These are phyloP conservation scores for Balanococcus diminutus DNA, from an alignment of 2,888 invertebrate species.

Conservation along the genomic window DNA sequence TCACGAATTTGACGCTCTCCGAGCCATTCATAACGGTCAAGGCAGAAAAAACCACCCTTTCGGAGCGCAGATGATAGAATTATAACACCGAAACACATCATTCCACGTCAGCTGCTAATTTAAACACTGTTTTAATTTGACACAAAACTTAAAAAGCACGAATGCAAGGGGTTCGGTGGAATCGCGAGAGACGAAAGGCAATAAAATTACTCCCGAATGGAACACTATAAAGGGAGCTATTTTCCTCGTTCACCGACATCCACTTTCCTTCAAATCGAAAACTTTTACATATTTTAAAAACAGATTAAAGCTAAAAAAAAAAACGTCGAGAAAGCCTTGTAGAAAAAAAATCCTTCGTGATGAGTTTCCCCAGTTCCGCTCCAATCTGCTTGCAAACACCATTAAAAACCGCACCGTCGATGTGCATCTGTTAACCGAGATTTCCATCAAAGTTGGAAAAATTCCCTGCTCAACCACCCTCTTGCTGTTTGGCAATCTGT, in stretches of 20 bases:
- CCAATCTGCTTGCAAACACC: background rate
- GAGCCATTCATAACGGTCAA: conserved; percentile 9
- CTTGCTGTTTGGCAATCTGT: background rate
- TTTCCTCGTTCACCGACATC: background rate
- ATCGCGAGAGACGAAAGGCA: background rate
- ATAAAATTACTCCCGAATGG: background rate
- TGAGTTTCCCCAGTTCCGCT: background rate
- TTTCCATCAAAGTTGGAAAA: conserved; percentile 8
- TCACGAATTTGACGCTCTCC: background rate
- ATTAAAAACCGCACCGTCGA: background rate
- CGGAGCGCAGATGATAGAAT: conserved; percentile 4
- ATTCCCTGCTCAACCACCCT: too few relatives aligned
- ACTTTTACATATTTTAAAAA: conserved; percentile 31
- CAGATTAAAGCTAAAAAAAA: background rate
- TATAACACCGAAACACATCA: conserved; percentile 44
- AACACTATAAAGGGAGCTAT: background rate
- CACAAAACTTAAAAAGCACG: background rate
- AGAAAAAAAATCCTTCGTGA: background rate
- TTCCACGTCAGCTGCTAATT: conserved; percentile 40
- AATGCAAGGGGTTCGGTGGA: background rate
- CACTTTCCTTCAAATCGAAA: background rate
- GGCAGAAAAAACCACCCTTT: background rate
- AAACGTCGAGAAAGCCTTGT: background rate
- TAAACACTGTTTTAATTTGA: conserved; percentile 41
- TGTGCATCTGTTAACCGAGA: conserved; percentile 26